phyloP scores from a whole-genome alignment of 2,113 vertebrate species.

The Urocynchramus pylzowi region DNA sequence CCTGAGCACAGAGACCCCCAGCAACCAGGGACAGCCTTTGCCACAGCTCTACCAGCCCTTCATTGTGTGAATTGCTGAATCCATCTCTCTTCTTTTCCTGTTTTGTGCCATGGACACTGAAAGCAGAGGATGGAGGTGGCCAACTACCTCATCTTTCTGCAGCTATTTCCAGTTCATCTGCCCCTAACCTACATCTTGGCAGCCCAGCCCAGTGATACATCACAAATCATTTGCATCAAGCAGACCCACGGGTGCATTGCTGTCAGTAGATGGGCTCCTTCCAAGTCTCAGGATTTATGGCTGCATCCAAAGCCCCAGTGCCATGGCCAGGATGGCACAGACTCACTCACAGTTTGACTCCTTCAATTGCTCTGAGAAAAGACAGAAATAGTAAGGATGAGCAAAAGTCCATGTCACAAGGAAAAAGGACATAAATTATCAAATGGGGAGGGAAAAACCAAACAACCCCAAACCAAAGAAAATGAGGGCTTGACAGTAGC shows the following conservation, averaged over 20 bases:
- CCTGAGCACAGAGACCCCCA: background rate
- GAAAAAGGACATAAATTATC: background rate
- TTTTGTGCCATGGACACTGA: background rate
- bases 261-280: background rate
- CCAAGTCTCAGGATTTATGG: background rate
- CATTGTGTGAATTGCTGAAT: background rate
- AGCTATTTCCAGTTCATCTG: background rate
- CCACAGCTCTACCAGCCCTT: background rate
- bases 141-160: background rate
- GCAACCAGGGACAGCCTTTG: background rate
- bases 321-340: background rate
- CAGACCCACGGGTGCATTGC: rapidly evolving
- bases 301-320: background rate
- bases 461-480: background rate
- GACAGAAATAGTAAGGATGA: background rate
- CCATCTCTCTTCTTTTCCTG: background rate
- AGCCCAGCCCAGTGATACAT: background rate
- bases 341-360: background rate
- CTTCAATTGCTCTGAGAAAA: background rate
- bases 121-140: background rate
- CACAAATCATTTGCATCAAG: background rate
- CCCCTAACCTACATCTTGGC: background rate
- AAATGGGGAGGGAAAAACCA: background rate
- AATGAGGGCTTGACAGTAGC: background rate
- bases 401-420: background rate